These are phyloP conservation scores for Leptosomus discolor DNA, from an alignment of 2,113 vertebrate genomes.

Conservation along the genomic window DNA sequence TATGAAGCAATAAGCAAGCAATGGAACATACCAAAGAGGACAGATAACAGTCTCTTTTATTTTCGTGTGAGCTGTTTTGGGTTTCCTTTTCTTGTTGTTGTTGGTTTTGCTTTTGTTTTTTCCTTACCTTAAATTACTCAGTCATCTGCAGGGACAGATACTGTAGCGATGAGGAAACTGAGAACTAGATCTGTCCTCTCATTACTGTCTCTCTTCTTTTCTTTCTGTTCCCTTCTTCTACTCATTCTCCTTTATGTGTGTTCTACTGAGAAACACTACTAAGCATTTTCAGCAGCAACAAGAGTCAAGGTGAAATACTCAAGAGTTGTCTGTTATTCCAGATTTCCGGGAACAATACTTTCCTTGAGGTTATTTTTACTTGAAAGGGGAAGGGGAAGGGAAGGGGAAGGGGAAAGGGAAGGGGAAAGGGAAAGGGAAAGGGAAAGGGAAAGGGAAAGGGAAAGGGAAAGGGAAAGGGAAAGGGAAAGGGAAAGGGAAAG, in stretches of 20 bases:
- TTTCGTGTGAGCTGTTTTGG: neutral
- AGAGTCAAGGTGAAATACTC: neutral
- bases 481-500: neutral
- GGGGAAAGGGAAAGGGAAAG: neutral
- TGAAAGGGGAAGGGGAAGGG: neutral
- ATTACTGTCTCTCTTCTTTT: neutral
- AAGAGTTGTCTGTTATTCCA: neutral
- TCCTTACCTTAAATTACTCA: neutral
- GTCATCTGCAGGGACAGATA: neutral
- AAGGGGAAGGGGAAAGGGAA: neutral
- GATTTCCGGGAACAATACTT: neutral
- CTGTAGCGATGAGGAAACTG: neutral
- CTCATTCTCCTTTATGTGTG: neutral
- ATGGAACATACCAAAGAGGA: neutral
- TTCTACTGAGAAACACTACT: neutral
- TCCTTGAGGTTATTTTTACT: neutral
- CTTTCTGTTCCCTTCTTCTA: neutral
- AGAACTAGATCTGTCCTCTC: neutral
- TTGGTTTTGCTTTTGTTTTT: neutral
- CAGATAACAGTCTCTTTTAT: neutral
- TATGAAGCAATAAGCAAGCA: slow-evolving; percentile 35
- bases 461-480: too few species aligned
- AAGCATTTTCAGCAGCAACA: neutral
- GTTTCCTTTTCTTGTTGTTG: neutral
- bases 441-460: too few species aligned